Evolutionary conservation across 2,888 invertebrate species (phyloP).

Genomic region (Gnatocerus cornutus): DNA sequence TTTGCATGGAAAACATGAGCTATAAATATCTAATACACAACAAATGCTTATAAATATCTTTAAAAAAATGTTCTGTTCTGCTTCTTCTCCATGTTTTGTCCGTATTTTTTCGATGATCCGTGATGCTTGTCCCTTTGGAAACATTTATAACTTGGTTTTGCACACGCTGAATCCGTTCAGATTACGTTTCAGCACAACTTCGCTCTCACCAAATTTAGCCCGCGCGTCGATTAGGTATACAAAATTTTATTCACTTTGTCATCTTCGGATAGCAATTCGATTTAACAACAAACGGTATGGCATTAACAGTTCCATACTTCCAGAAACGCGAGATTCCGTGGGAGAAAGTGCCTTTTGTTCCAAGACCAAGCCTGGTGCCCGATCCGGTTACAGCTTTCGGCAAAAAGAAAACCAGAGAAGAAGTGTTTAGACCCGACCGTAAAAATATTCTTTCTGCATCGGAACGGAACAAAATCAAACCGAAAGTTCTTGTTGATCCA

Average conservation of each 20-base stretch:
- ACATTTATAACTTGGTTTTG: conserved; percentile 29
- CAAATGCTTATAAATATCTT: conserved; percentile 34
- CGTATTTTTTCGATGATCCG: not conserved
- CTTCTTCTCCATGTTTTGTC: not conserved
- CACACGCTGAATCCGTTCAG: conserved; percentile 42
- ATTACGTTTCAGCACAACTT: conserved; percentile 43
- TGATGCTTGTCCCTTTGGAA: not conserved
- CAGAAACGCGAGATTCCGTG: conserved; percentile 87
- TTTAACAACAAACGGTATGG: not conserved
- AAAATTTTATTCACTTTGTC: conserved; percentile 19
- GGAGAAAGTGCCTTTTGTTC: conserved; percentile 92
- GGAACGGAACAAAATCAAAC: conserved; percentile 77
- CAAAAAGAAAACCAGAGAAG: conserved; percentile 71
- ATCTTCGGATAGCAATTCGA: not conserved
- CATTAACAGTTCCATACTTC: conserved; percentile 69
- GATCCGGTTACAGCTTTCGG: conserved; percentile 91
- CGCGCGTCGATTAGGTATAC: conserved; percentile 21
- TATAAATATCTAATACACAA: not conserved
- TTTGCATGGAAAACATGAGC: not conserved
- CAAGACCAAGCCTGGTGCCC: conserved; percentile 88
- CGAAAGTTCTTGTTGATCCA: conserved; percentile 75
- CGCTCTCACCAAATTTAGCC: conserved; percentile 46
- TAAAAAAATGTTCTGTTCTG: no score
- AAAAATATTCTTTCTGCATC: conserved; percentile 73
- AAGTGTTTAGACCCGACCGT: conserved; percentile 59